Percentiles rank a stretch among this genome's conserved stretches.
These are phyloP conservation scores for Pseudorhombus dupliciocellatus DNA, from an alignment of 2,113 vertebrate genomes.

Conservation along the genomic window DNA sequence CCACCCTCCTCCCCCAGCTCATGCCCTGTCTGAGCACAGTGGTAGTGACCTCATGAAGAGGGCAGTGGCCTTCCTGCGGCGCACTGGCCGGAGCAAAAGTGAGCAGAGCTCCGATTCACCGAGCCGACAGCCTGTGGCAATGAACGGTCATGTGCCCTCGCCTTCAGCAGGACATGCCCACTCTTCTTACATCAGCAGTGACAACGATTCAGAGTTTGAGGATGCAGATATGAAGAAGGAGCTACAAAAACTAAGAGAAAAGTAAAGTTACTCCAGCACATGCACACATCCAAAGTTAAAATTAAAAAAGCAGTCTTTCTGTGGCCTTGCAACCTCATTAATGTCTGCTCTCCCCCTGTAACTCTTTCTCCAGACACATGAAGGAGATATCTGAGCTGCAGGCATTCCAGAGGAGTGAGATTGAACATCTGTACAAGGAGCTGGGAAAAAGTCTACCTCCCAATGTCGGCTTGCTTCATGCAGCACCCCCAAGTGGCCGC, in stretches of 20 bases:
- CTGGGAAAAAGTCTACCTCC: constrained; percentile 91
- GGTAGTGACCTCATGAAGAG: constrained; percentile 90
- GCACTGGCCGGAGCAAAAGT: constrained; percentile 84
- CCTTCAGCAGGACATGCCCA: constrained; percentile 60
- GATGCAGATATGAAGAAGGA: constrained; percentile 95
- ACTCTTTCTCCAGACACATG: constrained; percentile 86
- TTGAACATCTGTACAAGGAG: constrained; percentile 89
- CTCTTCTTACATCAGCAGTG: constrained; percentile 94
- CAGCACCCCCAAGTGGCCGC: constrained; percentile 90
- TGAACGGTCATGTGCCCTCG: constrained; percentile 80
- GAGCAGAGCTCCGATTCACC: constrained; percentile 84
- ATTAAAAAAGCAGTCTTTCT: not conserved
- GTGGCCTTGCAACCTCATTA: not conserved
- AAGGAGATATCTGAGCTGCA: constrained; percentile 97
- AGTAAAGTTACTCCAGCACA: constrained; percentile 78
- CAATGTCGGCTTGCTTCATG: constrained; percentile 88
- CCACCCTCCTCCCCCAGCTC: constrained; percentile 66
- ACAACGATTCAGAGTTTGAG: constrained; percentile 97
- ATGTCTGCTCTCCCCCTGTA: not conserved
- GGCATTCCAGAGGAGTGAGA: constrained; percentile 93
- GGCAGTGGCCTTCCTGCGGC: constrained; percentile 89
- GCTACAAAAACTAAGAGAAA: constrained; percentile 92
- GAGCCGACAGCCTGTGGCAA: constrained; percentile 73
- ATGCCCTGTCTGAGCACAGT: constrained; percentile 74
- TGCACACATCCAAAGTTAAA: not conserved